A percentile compares a stretch with the other conserved stretches of the same genome.
Evolutionary conservation across 2,888 invertebrate genomes (phyloP).

Genomic region (Harpalus rubripes): DNA sequence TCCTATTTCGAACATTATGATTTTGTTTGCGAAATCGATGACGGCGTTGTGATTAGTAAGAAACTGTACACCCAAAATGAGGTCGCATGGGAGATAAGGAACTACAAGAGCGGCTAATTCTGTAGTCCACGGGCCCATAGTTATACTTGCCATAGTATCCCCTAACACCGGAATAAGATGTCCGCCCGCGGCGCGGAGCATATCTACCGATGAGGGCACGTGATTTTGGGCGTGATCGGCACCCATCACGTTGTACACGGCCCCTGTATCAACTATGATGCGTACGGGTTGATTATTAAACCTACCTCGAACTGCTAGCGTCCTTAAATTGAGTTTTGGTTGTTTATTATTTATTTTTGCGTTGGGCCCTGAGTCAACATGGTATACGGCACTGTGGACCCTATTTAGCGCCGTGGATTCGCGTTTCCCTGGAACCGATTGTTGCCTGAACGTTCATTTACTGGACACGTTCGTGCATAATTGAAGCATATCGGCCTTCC

Average conservation of each 20-base stretch:
- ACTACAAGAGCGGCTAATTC: slow-evolving; percentile 12
- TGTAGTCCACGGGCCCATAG: not conserved
- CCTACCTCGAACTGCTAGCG: too few relatives aligned
- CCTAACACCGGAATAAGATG: slow-evolving; percentile 8
- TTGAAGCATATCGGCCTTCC: not conserved
- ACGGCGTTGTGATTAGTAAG: not conserved
- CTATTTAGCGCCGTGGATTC: not conserved
- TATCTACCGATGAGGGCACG: not conserved
- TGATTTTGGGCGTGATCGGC: not conserved
- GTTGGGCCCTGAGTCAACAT: not conserved
- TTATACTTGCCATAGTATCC: not conserved
- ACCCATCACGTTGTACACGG: not conserved
- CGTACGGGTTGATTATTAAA: not conserved
- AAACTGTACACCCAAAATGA: slow-evolving; percentile 6
- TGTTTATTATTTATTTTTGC: not conserved
- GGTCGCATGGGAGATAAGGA: not conserved
- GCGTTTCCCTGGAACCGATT: not conserved
- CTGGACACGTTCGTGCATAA: too few relatives aligned
- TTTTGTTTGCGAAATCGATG: not conserved
- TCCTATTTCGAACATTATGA: not conserved
- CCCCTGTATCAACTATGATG: too few relatives aligned
- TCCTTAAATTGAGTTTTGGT: too few relatives aligned
- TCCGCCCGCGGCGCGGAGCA: slow-evolving; percentile 18
- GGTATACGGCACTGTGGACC: not conserved
- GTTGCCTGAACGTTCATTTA: too few relatives aligned